Evolutionary conservation across 2,113 vertebrate species (phyloP).

Genomic region (Noturus placidus): DNA sequence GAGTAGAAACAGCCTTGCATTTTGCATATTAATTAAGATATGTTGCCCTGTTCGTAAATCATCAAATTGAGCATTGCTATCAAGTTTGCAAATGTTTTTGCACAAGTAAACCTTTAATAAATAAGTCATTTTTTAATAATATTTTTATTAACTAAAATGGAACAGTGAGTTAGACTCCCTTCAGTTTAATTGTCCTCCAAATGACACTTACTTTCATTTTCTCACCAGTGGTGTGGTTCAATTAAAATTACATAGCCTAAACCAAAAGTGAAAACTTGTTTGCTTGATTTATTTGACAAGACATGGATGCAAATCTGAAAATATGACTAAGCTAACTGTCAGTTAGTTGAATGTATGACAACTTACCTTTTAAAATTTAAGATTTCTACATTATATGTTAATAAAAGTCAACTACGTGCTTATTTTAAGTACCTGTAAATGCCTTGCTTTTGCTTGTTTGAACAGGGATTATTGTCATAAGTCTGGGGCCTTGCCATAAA

Average conservation of each 20-base stretch:
- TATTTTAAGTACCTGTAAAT: conserved; percentile 8
- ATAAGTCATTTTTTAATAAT: background rate
- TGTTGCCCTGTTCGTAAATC: conserved; percentile 4
- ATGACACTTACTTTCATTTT: background rate
- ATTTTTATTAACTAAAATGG: background rate
- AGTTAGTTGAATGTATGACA: conserved; percentile 9
- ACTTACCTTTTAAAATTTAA: background rate
- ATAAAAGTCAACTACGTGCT: background rate
- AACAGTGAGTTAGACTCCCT: background rate
- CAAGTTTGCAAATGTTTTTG: background rate
- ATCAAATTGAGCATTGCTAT: background rate
- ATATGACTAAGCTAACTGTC: background rate
- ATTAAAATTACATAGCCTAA: background rate
- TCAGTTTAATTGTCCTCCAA: background rate
- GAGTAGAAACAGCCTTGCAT: background rate
- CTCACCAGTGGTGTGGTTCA: background rate
- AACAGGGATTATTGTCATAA: background rate
- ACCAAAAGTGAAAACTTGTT: background rate
- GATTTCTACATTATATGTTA: conserved; percentile 16
- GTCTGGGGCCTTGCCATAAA: background rate
- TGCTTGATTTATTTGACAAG: background rate
- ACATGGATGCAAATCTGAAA: background rate
- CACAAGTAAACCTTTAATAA: background rate
- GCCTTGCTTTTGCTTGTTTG: conserved; percentile 14
- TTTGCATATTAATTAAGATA: background rate